These are phyloP conservation scores for Volucella inanis DNA, from an alignment of 2,888 invertebrate species.

Conservation along the genomic window DNA sequence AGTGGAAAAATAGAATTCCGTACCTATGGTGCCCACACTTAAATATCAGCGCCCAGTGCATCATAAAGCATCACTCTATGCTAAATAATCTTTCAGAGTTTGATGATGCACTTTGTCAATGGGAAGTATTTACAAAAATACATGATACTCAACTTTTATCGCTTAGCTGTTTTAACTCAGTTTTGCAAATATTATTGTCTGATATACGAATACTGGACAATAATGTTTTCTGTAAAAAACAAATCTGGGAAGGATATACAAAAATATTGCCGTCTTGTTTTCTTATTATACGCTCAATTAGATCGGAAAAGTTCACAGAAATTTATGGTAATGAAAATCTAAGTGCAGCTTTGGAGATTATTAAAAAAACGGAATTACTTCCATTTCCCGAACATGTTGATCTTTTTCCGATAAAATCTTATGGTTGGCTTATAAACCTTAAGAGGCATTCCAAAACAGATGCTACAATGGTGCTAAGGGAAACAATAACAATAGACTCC, in stretches of 20 bases:
- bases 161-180: constrained; percentile 1
- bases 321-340: constrained; percentile 19
- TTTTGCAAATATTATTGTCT: constrained; percentile 14
- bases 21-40: constrained; percentile 15
- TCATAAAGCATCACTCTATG: constrained; percentile 4
- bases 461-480: not conserved
- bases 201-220: not conserved
- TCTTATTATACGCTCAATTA: constrained; percentile 20
- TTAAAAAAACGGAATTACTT: constrained; percentile 14
- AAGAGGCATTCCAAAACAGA: not conserved
- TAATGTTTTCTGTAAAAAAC: not conserved
- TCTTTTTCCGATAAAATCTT: constrained; percentile 13
- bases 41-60: not conserved
- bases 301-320: constrained; percentile 26
- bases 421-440: constrained; percentile 14
- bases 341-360: constrained; percentile 20
- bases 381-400: not conserved
- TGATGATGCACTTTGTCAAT: constrained; percentile 16
- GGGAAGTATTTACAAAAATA: constrained; percentile 22
- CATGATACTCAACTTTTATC: constrained; percentile 29
- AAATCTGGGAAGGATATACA: constrained; percentile 34
- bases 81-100: constrained; percentile 29
- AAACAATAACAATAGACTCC: constrained; percentile 4
- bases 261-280: constrained; percentile 36
- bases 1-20: not conserved